These are phyloP conservation scores for Linnaemya vulpina DNA, from an alignment of 2,888 invertebrate species.

Conservation along the genomic window DNA sequence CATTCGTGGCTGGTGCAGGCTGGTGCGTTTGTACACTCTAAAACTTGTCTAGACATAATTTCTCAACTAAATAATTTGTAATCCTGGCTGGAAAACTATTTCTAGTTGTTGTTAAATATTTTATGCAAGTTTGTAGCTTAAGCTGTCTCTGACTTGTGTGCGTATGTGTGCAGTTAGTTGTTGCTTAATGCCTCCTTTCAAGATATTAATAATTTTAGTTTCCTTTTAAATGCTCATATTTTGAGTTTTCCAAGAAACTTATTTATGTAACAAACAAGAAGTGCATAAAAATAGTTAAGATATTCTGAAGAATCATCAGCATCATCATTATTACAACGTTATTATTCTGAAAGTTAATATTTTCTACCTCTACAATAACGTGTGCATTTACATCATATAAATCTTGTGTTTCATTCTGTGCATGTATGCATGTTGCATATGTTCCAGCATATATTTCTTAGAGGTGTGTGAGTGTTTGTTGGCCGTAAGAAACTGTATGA, in stretches of 20 bases:
- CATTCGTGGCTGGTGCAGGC: constrained; percentile 3
- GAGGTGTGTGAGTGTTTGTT: not conserved
- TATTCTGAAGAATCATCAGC: constrained; percentile 48
- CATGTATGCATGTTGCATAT: not conserved
- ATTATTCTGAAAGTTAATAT: constrained; percentile 36
- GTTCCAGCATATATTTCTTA: not conserved
- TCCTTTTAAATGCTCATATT: constrained; percentile 4
- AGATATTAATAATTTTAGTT: constrained; percentile 47
- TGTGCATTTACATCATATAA: constrained; percentile 21
- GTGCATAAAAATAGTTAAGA: constrained; percentile 47
- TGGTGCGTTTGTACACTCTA: not conserved
- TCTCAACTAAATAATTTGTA: constrained; percentile 65
- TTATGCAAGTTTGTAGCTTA: not conserved
- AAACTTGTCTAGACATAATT: constrained; percentile 70
- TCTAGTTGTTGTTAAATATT: no score
- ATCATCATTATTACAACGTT: constrained; percentile 42
- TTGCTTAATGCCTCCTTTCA: constrained; percentile 23
- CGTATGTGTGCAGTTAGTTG: not conserved
- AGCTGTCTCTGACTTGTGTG: not conserved
- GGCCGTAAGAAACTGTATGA: not conserved
- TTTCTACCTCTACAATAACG: constrained; percentile 1
- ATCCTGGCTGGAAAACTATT: constrained; percentile 39
- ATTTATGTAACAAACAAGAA: constrained; percentile 39
- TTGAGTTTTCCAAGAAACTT: not conserved
- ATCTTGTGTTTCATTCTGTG: not conserved